Conservation (phyloP, 92 coral and sea anemone species). For the Micromussa lordhowensis region DNA sequence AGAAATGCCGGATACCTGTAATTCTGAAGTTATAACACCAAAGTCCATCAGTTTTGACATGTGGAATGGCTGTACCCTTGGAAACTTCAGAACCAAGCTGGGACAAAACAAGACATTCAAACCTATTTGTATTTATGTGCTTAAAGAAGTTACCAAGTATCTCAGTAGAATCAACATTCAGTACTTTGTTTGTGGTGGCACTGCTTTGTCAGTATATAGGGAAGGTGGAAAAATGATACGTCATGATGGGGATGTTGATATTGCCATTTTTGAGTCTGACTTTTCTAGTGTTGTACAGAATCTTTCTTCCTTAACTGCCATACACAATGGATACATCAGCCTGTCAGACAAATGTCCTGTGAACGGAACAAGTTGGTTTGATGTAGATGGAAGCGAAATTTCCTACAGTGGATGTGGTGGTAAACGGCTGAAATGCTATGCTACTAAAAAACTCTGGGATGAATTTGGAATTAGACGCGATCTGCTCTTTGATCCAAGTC, state of each 20-base stretch:
- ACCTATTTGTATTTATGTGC: slow-evolving; percentile 27
- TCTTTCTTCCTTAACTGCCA: slow-evolving; percentile 5
- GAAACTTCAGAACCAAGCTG: slow-evolving; percentile 25
- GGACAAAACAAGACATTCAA: slow-evolving; percentile 27
- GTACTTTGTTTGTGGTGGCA: slow-evolving; percentile 38
- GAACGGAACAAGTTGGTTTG: slow-evolving; percentile 32
- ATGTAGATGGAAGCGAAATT: slow-evolving; percentile 23
- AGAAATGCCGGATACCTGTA: background rate
- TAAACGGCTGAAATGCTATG: slow-evolving; percentile 28
- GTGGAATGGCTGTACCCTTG: slow-evolving; percentile 36
- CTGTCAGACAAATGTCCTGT: slow-evolving; percentile 29
- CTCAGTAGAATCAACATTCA: background rate
- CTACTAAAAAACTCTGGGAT: slow-evolving; percentile 26
- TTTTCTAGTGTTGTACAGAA: slow-evolving; percentile 21
- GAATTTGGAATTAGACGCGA: slow-evolving; percentile 17
- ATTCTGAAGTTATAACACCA: background rate
- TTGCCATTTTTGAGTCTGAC: slow-evolving; percentile 26
- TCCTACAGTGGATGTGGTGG: slow-evolving; percentile 25
- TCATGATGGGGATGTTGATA: slow-evolving; percentile 40
- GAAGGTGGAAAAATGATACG: slow-evolving; percentile 25
- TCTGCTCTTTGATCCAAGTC: slow-evolving; percentile 3
- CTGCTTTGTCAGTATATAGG: slow-evolving; percentile 42
- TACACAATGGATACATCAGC: slow-evolving; percentile 5
- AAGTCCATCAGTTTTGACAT: slow-evolving; percentile 33
- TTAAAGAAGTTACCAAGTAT: slow-evolving; percentile 24